Evolutionary conservation across 2,113 vertebrate genomes (phyloP).

Genomic region (Chionodraco myersi): DNA sequence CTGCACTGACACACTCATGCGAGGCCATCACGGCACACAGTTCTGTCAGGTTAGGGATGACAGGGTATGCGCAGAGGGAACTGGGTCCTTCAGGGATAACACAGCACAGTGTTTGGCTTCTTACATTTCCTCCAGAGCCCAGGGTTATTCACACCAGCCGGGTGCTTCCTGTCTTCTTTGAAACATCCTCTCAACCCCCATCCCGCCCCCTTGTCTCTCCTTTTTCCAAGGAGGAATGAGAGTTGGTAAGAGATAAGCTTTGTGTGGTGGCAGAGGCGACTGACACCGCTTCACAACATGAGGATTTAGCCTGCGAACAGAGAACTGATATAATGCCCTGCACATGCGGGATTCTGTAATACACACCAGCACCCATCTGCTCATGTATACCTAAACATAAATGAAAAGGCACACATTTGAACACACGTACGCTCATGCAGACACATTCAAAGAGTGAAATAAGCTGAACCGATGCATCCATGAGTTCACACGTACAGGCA

Average conservation of each 20-base stretch:
- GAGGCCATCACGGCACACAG: slow-evolving; percentile 23
- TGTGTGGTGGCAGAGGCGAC: slow-evolving; percentile 67
- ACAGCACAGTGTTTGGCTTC: slow-evolving; percentile 46
- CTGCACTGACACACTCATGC: slow-evolving; percentile 20
- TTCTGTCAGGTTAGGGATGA: slow-evolving; percentile 16
- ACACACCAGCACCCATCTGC: slow-evolving; percentile 60
- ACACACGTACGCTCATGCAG: slow-evolving; percentile 10
- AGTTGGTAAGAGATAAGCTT: slow-evolving; percentile 76
- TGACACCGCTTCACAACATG: slow-evolving; percentile 71
- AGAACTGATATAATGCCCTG: slow-evolving; percentile 59
- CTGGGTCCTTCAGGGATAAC: slow-evolving; percentile 46
- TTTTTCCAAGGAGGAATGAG: slow-evolving; percentile 41
- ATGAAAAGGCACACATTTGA: slow-evolving; percentile 17
- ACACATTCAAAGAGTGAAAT: slow-evolving; percentile 43
- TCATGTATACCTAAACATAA: slow-evolving; percentile 48
- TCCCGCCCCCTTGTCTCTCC: slow-evolving; percentile 43
- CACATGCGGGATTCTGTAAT: slow-evolving; percentile 65
- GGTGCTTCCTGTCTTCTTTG: slow-evolving; percentile 55
- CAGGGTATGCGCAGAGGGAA: slow-evolving; percentile 18
- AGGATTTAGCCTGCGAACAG: slow-evolving; percentile 73
- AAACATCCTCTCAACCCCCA: slow-evolving; percentile 42
- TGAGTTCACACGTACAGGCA: slow-evolving; percentile 47
- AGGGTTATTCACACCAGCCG: slow-evolving; percentile 74
- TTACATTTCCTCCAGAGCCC: slow-evolving; percentile 61
- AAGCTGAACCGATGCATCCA: slow-evolving; percentile 45